Conservation (phyloP, 1,140 invertebrate genomes). For the Eufriesea mexicana region DNA sequence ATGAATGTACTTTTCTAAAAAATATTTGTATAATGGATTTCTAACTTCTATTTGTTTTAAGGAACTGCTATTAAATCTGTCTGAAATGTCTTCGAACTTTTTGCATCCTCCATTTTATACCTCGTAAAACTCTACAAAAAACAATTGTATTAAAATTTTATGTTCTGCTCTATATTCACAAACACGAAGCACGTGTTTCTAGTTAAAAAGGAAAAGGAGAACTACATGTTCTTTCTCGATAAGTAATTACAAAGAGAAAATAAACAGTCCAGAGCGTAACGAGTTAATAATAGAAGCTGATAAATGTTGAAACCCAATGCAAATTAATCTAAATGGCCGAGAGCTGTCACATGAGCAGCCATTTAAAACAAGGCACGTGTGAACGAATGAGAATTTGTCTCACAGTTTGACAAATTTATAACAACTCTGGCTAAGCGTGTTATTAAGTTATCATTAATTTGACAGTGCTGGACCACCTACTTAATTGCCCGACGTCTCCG, state of each 20-base stretch:
- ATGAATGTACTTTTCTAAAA: no score
- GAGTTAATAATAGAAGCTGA: neutral
- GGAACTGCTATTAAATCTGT: no score
- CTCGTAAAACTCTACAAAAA: no score
- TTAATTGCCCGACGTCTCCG: neutral
- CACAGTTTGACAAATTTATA: slow-evolving; percentile 14
- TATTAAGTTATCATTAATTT: slow-evolving; percentile 37
- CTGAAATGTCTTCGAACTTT: no score
- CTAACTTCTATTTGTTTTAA: no score
- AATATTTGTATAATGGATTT: no score
- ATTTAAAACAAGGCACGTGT: neutral
- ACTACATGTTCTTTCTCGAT: neutral
- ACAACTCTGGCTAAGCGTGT: neutral
- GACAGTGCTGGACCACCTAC: neutral
- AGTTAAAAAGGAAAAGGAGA: neutral
- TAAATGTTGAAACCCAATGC: neutral
- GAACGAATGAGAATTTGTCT: neutral
- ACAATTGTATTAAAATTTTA: no score
- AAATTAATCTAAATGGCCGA: neutral
- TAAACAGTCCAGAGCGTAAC: neutral
- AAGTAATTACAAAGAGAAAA: neutral
- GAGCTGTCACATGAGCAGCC: neutral
- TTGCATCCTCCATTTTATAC: no score
- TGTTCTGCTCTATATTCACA: no score
- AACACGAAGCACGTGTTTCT: no score